Conservation (phyloP, 1,140 invertebrate genomes). For the Heliconius hermathena region DNA sequence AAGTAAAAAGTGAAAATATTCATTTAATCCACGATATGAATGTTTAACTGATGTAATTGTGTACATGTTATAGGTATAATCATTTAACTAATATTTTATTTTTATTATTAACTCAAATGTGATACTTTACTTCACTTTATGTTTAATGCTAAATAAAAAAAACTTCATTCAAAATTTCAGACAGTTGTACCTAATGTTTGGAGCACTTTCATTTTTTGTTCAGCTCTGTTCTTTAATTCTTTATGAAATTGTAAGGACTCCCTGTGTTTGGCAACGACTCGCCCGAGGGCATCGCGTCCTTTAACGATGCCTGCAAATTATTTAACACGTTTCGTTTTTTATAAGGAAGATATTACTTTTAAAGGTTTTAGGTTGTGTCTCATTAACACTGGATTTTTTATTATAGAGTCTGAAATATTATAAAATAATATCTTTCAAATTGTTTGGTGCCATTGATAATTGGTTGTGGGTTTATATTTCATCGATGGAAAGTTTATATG, state of each 20-base stretch:
- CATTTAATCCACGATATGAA: too few species aligned
- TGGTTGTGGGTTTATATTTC: too few species aligned
- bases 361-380: neutral
- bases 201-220: neutral
- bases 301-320: conserved; percentile 4
- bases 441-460: too few species aligned
- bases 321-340: conserved; percentile 12
- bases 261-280: conserved; percentile 9
- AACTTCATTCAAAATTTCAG: neutral
- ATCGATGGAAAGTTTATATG: too few species aligned
- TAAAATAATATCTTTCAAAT: too few species aligned
- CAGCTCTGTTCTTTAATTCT: conserved; percentile 27
- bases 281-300: conserved; percentile 11
- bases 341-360: neutral
- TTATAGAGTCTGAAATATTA: neutral
- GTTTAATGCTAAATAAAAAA: neutral
- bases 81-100: neutral
- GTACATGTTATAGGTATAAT: too few species aligned
- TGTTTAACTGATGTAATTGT: too few species aligned
- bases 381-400: neutral
- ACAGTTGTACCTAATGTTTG: neutral
- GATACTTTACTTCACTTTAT: neutral
- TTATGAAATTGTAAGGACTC: conserved; percentile 26
- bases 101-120: neutral
- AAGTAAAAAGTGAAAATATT: too few species aligned